Evolutionary conservation across 2,888 invertebrate species (phyloP).

Genomic region (Lasioglossum zephyrum): DNA sequence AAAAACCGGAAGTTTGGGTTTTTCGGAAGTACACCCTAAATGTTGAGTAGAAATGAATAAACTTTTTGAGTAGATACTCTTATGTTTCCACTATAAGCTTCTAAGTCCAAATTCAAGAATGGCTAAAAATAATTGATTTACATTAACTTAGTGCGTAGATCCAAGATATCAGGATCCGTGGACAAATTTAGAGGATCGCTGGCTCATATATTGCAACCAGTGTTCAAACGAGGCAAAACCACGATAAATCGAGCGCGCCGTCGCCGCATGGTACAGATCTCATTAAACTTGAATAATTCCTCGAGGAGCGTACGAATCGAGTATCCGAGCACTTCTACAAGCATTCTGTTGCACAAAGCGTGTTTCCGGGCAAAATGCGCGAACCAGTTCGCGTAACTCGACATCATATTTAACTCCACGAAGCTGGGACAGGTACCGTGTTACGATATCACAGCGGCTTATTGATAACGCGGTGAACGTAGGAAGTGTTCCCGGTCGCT

Average conservation of each 20-base stretch:
- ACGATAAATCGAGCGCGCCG: neutral
- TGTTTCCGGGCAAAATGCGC: slow-evolving; percentile 2
- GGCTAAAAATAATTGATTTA: neutral
- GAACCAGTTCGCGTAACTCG: slow-evolving; percentile 2
- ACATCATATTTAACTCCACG: slow-evolving; percentile 1
- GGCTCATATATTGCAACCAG: neutral
- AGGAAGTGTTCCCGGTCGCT: slow-evolving; percentile 2
- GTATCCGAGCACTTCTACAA: neutral
- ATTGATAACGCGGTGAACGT: slow-evolving; percentile 5
- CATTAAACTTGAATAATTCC: slow-evolving; percentile 6
- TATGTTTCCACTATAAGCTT: too few relatives aligned
- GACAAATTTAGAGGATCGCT: neutral
- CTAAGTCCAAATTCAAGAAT: too few relatives aligned
- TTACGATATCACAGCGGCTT: slow-evolving; percentile 1
- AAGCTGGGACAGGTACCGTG: slow-evolving; percentile 1
- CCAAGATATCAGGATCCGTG: neutral
- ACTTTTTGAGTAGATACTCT: too few relatives aligned
- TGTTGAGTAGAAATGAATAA: too few relatives aligned
- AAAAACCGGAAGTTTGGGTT: too few relatives aligned
- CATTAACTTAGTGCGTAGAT: neutral
- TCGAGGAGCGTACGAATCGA: neutral
- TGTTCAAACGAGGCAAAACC: neutral
- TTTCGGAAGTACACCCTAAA: too few relatives aligned
- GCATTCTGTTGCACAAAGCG: neutral
- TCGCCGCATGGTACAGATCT: neutral